phyloP scores from a whole-genome alignment of 2,888 invertebrate genomes.

The Drosophila hamatofila region DNA sequence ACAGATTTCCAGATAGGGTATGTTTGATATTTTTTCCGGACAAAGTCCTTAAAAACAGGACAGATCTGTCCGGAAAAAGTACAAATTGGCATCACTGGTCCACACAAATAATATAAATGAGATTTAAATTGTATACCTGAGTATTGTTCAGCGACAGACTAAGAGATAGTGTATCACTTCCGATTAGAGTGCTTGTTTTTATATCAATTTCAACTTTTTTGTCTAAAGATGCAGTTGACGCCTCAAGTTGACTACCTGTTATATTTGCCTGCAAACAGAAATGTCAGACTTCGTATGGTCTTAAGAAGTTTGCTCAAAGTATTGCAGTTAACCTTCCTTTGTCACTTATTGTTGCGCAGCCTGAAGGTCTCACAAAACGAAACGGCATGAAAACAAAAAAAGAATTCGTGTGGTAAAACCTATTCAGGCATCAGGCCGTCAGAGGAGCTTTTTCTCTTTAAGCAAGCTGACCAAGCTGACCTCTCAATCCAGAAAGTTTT shows the following conservation, averaged over 20 bases:
- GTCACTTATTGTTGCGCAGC: slow-evolving; percentile 37
- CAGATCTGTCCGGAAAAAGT: too few species aligned
- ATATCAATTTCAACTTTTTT: not conserved
- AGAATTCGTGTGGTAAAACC: slow-evolving; percentile 16
- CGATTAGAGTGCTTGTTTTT: not conserved
- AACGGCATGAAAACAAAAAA: not conserved
- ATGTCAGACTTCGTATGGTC: slow-evolving; percentile 26
- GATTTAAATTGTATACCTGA: too few species aligned
- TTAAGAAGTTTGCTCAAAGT: slow-evolving; percentile 55
- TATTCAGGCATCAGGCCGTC: slow-evolving; percentile 18
- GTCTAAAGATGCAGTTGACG: not conserved
- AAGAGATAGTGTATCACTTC: too few species aligned
- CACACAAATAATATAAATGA: too few species aligned
- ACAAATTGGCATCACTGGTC: too few species aligned
- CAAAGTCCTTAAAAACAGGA: too few species aligned
- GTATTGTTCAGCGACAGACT: too few species aligned
- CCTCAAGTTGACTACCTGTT: slow-evolving; percentile 6
- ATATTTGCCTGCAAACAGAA: not conserved
- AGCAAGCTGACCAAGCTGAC: slow-evolving; percentile 27
- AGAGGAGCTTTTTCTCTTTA: not conserved
- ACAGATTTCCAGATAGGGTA: too few species aligned
- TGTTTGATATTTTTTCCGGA: too few species aligned
- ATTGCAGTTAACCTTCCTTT: slow-evolving; percentile 58
- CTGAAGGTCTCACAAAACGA: slow-evolving; percentile 31
- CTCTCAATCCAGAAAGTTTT: slow-evolving; percentile 11